Evolutionary conservation across 2,888 invertebrate genomes (phyloP), one percentile per base, ranked within the genome.

Genomic region (Silvanus unidentatus): DNA sequence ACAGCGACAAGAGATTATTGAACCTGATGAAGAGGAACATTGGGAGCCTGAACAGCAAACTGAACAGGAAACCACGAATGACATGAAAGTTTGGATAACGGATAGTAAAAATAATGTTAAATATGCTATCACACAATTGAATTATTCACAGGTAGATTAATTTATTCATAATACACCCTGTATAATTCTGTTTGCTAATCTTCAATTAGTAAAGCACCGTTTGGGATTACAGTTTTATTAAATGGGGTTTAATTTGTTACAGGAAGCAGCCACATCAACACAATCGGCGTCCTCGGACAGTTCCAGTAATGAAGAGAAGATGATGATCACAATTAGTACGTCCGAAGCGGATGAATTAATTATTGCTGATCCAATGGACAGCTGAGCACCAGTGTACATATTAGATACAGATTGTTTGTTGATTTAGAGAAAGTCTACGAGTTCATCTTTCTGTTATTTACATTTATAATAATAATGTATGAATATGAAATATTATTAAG

Each of bases 221-320:
- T 3, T 22, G 3, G 4, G 8, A 8, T 22, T 22, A 22, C 22
- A 5, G 22, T 22, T 22, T n/a, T n/a, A n/a, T n/a, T n/a, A n/a
- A n/a, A n/a, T n/a, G n/a, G n/a, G n/a, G n/a, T n/a, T n/a, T n/a
- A n/a, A n/a, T 28, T 28, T 48, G 42, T 69, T 73, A 32, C 66
- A 83, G 83, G 82, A 83, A 67, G 79, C 80, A 39, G 82, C 84
- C 35, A 83, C 85, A 42, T 84, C 85, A n/a, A 85, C 84, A 1
- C 84, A 85, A 59, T 80, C 80, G 1, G 81, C 80, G 65, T 78
- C 79, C 2, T 84, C 85, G 0, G 86, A 85, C 58, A 84, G 84
- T 47, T 73, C 73, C 10, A 85, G 85, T 52, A 81, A 80, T 54
- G 85, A 86, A 55, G 84, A 85, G 56, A 86, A 86, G 66, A 86